phyloP scores from a whole-genome alignment of 2,113 vertebrate species.

The Brienomyrus longianalis region DNA sequence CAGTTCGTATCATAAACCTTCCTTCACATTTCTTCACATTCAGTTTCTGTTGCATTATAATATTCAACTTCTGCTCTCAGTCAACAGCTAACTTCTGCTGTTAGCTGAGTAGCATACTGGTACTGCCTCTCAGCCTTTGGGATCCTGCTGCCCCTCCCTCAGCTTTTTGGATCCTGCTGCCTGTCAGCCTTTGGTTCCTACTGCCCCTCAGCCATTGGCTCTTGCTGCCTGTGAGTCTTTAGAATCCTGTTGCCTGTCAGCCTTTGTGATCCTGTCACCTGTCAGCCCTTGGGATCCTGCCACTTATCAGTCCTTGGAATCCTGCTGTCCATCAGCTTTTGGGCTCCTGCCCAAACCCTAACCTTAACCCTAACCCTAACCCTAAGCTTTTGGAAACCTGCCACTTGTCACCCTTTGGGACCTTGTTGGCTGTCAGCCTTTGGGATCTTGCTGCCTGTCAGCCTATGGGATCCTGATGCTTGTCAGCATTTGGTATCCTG shows the following conservation, averaged over 20 bases:
- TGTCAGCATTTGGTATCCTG: background rate
- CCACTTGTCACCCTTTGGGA: background rate
- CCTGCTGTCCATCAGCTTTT: rapidly evolving
- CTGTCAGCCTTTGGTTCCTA: background rate
- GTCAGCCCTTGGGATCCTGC: background rate
- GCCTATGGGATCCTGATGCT: background rate
- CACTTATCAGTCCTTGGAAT: background rate
- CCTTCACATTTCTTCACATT: background rate
- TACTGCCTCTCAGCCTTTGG: background rate
- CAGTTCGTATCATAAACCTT: background rate
- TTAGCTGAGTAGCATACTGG: background rate
- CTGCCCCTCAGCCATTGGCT: background rate
- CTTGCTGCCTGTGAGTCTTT: background rate
- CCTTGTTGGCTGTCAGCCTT: background rate
- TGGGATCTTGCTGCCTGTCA: background rate
- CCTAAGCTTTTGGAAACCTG: background rate
- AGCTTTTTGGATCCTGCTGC: background rate
- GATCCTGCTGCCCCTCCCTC: background rate
- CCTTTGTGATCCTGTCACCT: background rate
- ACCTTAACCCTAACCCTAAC: too few relatives aligned
- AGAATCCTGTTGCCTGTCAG: background rate
- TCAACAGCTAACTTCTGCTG: background rate
- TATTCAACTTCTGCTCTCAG: background rate
- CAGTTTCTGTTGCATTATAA: background rate
- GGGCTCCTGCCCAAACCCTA: background rate